Conservation (phyloP, 2,797 vertebrate species). For the Vespertilio murinus region DNA sequence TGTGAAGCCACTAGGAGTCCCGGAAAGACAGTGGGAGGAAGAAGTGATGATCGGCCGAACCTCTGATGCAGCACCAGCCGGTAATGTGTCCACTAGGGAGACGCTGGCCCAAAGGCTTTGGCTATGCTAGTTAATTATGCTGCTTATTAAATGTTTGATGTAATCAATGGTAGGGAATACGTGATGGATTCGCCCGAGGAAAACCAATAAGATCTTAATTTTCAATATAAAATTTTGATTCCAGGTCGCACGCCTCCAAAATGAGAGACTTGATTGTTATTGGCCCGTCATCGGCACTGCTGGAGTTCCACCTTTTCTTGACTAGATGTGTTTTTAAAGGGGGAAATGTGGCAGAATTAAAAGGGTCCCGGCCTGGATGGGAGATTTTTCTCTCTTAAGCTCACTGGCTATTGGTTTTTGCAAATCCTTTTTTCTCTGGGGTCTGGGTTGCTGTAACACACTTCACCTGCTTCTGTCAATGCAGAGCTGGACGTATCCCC, state of each 20-base stretch:
- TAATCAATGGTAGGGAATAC: not conserved
- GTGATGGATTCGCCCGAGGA: not conserved
- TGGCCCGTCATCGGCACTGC: not conserved
- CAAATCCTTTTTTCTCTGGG: not conserved
- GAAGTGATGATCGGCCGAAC: not conserved
- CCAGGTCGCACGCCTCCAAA: not conserved
- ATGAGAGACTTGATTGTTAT: not conserved
- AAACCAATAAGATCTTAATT: not conserved
- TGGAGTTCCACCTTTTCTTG: not conserved
- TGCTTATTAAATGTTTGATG: not conserved
- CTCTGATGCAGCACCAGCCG: not conserved
- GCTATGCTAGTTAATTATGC: not conserved
- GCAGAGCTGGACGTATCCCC: not conserved
- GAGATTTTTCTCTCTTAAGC: not conserved
- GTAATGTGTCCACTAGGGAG: not conserved
- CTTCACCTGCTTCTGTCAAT: not conserved
- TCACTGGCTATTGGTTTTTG: not conserved
- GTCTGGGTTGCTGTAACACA: not conserved
- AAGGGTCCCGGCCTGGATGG: not conserved
- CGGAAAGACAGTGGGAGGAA: not conserved
- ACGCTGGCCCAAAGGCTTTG: not conserved
- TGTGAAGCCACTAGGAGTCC: not conserved
- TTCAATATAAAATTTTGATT: not conserved
- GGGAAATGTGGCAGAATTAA: not conserved
- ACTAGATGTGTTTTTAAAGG: not conserved